Conservation (phyloP, 1,140 invertebrate genomes). For the Achatina immaculata region DNA sequence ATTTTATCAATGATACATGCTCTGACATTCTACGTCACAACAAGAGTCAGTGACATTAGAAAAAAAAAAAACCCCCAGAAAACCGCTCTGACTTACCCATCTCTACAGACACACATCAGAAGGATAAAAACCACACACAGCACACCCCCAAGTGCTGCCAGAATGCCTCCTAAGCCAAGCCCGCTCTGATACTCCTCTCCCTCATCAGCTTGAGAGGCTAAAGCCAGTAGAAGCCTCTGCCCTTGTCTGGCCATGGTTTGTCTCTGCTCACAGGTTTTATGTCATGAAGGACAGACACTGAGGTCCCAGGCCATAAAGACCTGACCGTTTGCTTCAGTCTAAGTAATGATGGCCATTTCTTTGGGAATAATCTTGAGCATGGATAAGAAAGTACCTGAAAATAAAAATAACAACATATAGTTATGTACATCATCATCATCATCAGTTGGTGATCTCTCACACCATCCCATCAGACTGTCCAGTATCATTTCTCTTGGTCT, state of each 20-base stretch:
- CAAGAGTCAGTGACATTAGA: background rate
- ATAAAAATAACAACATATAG: too few species aligned
- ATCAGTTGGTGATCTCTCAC: too few species aligned
- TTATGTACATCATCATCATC: too few species aligned
- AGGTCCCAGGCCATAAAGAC: background rate
- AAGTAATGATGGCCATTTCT: background rate
- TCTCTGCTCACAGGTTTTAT: background rate
- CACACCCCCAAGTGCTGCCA: background rate
- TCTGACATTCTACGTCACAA: background rate
- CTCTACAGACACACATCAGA: slow-evolving; percentile 5
- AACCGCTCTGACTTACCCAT: slow-evolving; percentile 6
- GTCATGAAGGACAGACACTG: background rate
- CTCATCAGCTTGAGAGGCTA: background rate
- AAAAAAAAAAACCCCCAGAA: background rate
- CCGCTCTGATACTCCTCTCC: background rate
- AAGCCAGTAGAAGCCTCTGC: slow-evolving; percentile 6
- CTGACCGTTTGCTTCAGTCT: background rate
- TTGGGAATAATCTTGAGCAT: too few species aligned
- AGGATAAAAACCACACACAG: background rate
- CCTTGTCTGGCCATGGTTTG: slow-evolving; percentile 4
- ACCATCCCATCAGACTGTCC: too few species aligned
- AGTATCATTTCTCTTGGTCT: too few species aligned
- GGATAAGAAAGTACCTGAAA: too few species aligned
- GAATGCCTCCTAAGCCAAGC: background rate
- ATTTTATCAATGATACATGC: background rate